Percentiles rank a stretch among this genome's conserved stretches.
Conservation (phyloP, 2,888 invertebrate genomes). For the Mythimna impura region DNA sequence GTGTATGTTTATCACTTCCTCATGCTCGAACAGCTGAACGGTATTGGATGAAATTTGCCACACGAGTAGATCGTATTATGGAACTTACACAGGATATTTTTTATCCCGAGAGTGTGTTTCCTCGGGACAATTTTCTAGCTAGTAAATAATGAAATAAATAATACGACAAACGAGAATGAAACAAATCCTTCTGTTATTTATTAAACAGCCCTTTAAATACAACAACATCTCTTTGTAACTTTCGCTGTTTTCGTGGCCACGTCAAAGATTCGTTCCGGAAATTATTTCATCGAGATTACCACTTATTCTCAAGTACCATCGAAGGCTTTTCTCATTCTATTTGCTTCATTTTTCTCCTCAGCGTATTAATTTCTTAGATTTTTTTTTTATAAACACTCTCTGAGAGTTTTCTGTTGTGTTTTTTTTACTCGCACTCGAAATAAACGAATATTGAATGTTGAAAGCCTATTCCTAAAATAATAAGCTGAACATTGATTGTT, state of each 20-base stretch:
- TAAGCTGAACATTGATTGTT: not conserved
- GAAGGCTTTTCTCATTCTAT: conserved; percentile 60
- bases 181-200: too few species aligned
- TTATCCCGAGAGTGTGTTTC: too few species aligned
- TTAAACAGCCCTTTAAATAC: too few species aligned
- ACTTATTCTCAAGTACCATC: conserved; percentile 73
- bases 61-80: too few species aligned
- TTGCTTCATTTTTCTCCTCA: conserved; percentile 63
- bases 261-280: conserved; percentile 77
- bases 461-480: conserved; percentile 7
- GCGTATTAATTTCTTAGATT: conserved; percentile 72
- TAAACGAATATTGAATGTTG: conserved; percentile 18
- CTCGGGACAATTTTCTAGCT: too few species aligned
- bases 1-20: too few species aligned
- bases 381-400: conserved; percentile 66
- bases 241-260: conserved; percentile 50
- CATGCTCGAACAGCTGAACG: too few species aligned
- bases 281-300: conserved; percentile 82
- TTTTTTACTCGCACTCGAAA: conserved; percentile 12
- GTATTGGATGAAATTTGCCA: too few species aligned
- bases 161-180: too few species aligned
- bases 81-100: too few species aligned
- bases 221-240: not conserved
- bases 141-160: too few species aligned
- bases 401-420: conserved; percentile 42